These are phyloP conservation scores for Diplogasteroides magnus DNA, from an alignment of 1,140 invertebrate genomes.

Conservation along the genomic window DNA sequence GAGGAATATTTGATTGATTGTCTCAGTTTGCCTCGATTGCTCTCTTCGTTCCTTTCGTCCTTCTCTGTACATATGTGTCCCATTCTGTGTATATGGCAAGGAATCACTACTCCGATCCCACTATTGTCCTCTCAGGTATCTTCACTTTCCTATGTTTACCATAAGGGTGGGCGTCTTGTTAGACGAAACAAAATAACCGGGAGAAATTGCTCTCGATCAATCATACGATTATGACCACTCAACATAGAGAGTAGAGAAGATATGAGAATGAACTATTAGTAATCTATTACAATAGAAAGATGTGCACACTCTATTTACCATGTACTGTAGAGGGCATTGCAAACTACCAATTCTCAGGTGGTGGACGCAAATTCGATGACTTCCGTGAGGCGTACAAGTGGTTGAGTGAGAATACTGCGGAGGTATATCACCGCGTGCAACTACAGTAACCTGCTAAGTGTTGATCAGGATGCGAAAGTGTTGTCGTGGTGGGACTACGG, in stretches of 20 bases:
- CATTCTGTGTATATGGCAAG: background rate
- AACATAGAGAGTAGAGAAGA: too few species aligned
- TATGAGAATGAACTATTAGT: too few species aligned
- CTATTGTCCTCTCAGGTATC: background rate
- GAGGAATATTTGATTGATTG: background rate
- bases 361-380: conserved; percentile 76
- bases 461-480: conserved; percentile 62
- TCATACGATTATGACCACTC: too few species aligned
- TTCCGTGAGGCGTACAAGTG: conserved; percentile 98
- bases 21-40: background rate
- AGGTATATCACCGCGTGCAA: too few species aligned
- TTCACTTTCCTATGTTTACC: too few species aligned
- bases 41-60: background rate
- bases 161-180: too few species aligned
- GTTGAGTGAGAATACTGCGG: conserved; percentile 90
- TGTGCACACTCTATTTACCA: too few species aligned
- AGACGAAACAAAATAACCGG: too few species aligned
- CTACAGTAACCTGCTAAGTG: too few species aligned
- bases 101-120: background rate
- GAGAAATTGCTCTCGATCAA: too few species aligned
- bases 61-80: background rate
- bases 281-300: too few species aligned
- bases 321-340: too few species aligned
- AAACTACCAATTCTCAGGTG: conserved; percentile 5
- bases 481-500: conserved; percentile 62